Evolutionary conservation across 2,113 vertebrate species (phyloP).

Genomic region (Mirounga angustirostris): DNA sequence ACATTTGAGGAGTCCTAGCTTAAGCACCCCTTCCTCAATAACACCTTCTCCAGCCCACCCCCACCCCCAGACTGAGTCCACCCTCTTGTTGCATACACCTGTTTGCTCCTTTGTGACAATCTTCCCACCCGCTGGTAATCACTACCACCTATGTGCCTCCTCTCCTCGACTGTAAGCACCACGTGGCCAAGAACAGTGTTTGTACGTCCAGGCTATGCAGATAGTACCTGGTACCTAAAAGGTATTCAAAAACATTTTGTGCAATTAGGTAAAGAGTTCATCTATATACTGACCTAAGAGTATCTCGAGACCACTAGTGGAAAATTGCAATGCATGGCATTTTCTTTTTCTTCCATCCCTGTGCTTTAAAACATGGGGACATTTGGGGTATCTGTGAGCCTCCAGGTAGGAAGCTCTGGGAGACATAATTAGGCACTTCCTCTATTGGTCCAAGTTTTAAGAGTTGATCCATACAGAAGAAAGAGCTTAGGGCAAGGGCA

Average conservation of each 20-base stretch:
- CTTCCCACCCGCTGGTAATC: background rate
- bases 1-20: background rate
- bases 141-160: background rate
- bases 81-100: accelerated
- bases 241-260: background rate
- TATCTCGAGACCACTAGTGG: background rate
- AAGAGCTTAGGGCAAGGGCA: background rate
- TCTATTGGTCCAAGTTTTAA: background rate
- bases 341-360: background rate
- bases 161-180: background rate
- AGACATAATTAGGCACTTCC: background rate
- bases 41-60: background rate
- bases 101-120: background rate
- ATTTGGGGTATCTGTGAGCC: background rate
- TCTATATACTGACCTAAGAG: background rate
- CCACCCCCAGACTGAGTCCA: background rate
- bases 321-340: background rate
- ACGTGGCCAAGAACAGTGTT: background rate
- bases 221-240: background rate
- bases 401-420: background rate
- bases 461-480: background rate
- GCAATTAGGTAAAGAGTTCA: background rate
- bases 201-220: background rate
- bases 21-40: background rate
- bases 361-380: background rate